Conservation (phyloP, 2,888 invertebrate genomes). For the Xanthorhoe designata region DNA sequence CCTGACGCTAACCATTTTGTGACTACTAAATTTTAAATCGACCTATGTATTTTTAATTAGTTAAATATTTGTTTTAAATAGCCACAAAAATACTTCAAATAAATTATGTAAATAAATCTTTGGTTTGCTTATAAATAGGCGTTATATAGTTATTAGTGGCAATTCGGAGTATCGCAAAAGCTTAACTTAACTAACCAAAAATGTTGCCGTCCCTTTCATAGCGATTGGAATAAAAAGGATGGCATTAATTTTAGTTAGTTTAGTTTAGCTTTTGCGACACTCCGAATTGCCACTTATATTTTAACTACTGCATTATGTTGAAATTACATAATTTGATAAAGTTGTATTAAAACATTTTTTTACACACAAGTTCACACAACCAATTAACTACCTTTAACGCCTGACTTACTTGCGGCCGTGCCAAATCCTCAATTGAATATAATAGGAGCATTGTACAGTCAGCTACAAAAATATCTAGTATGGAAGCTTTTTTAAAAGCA, state of each 20-base stretch:
- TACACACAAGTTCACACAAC: not conserved
- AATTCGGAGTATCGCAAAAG: too few relatives aligned
- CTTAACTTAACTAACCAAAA: too few relatives aligned
- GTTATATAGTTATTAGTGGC: too few relatives aligned
- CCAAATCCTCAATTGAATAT: not conserved
- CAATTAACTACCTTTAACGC: not conserved
- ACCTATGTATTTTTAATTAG: not conserved
- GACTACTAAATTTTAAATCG: not conserved
- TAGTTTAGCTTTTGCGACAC: too few relatives aligned
- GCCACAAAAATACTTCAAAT: slow-evolving; percentile 12
- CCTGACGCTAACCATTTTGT: too few relatives aligned
- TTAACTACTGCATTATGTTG: slow-evolving; percentile 1
- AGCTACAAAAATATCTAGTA: not conserved
- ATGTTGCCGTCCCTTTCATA: too few relatives aligned
- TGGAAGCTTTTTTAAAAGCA: too few relatives aligned
- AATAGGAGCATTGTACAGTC: not conserved
- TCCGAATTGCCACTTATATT: too few relatives aligned
- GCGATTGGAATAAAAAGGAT: too few relatives aligned
- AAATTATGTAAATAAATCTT: slow-evolving; percentile 26
- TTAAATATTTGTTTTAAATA: slow-evolving; percentile 9
- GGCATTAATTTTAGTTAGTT: too few relatives aligned
- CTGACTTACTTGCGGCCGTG: too few relatives aligned
- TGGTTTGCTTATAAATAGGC: slow-evolving; percentile 25
- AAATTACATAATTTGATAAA: not conserved
- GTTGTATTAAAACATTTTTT: not conserved